phyloP scores from a whole-genome alignment of 1,140 invertebrate species.

The Hestina assimilis region DNA sequence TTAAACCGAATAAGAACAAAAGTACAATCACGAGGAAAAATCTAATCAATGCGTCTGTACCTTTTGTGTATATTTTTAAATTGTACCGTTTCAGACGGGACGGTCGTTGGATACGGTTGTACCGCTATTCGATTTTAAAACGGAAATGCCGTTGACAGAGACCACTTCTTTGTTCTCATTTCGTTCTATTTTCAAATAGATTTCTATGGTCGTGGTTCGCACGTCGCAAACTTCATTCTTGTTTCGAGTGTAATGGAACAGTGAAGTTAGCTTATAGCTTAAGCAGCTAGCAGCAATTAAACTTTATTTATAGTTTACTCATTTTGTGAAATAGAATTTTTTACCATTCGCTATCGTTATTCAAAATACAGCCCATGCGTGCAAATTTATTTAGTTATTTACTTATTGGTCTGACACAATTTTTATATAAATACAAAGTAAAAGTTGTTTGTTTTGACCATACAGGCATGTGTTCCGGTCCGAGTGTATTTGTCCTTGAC shows the following conservation, averaged over 20 bases:
- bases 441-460: no score
- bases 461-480: no score
- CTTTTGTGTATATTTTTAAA: slow-evolving; percentile 24
- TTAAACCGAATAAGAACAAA: background rate
- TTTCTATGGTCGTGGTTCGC: slow-evolving; percentile 23
- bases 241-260: background rate
- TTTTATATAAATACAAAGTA: no score
- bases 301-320: no score
- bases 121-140: slow-evolving; percentile 50
- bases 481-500: no score
- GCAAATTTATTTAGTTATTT: no score
- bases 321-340: no score
- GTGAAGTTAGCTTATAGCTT: background rate
- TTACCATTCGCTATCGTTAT: no score
- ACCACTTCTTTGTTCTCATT: slow-evolving; percentile 56
- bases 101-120: slow-evolving; percentile 41
- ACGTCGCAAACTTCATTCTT: slow-evolving; percentile 19
- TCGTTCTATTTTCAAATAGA: slow-evolving; percentile 54
- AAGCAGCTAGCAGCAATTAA: no score
- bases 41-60: slow-evolving; percentile 29
- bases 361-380: no score
- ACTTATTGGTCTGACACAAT: no score
- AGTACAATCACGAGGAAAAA: slow-evolving; percentile 2
- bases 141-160: slow-evolving; percentile 58
- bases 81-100: slow-evolving; percentile 27